phyloP scores from a whole-genome alignment of 1,140 invertebrate species.

The Diachasmimorpha longicaudata region DNA sequence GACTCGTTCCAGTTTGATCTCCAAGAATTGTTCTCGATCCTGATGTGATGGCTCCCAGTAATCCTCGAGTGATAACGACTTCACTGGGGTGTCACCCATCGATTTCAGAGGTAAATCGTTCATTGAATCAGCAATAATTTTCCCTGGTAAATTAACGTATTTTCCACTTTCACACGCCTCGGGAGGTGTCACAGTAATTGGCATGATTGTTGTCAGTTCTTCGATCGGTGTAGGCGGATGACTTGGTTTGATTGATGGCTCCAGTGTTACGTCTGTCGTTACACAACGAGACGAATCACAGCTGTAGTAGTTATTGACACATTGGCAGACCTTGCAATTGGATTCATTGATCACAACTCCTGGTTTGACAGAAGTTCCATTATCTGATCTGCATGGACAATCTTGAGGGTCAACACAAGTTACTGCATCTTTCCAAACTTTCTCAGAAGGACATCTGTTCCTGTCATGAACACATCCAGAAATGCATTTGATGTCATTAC shows the following conservation, averaged over 20 bases:
- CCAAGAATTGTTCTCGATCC: conserved; percentile 60
- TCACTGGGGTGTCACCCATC: conserved; percentile 61
- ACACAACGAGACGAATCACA: conserved; percentile 67
- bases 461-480: conserved; percentile 51
- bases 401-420: conserved; percentile 74
- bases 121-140: conserved; percentile 68
- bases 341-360: conserved; percentile 65
- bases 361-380: conserved; percentile 71
- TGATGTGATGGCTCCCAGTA: conserved; percentile 70
- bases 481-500: conserved; percentile 58
- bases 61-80: conserved; percentile 45
- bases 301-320: conserved; percentile 74
- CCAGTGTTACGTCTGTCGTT: neutral
- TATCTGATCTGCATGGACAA: conserved; percentile 72
- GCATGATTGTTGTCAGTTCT: conserved; percentile 48
- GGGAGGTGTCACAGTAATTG: conserved; percentile 62
- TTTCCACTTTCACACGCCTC: conserved; percentile 57
- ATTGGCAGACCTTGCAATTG: conserved; percentile 76
- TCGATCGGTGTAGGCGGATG: neutral
- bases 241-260: neutral
- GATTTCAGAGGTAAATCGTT: conserved; percentile 60
- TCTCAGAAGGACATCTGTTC: conserved; percentile 47
- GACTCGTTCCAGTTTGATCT: conserved; percentile 69
- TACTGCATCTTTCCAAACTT: conserved; percentile 70
- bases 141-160: conserved; percentile 45